Base-by-base conservation (phyloP, 2,888 invertebrate genomes). In the Dicyrtomina minuta region DNA sequence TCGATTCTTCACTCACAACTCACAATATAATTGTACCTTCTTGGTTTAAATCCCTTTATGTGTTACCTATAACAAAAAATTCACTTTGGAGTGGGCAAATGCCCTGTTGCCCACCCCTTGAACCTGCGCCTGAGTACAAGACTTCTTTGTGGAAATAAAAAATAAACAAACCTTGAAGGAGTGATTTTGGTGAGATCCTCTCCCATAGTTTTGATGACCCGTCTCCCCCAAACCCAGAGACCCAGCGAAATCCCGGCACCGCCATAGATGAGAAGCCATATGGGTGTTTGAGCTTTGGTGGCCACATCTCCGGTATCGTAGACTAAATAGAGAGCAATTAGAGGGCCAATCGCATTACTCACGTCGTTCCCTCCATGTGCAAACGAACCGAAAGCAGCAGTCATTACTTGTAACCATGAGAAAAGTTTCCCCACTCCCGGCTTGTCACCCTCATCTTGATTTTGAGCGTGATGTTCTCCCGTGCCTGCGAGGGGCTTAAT, bases 281-380 rank as follows among this genome's bases (percentile, higher is more conserved):
- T 83, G 0, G 98, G 97, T 1, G 96, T 96, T 81, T 92, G 90
- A 0, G 92, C 89, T 33, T 72, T 68, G 75, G 88, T 88, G 80
- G 93, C 92, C 0, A 91, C 92, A 2, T 88, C 87, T 26, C 93
- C 94, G 80, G 93, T 92, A 2, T 88, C 87, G 81, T 91, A 95
- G 76, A 97, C 90, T 81, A 95, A 86, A 91, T 94, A 97, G 6
- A 99, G 84, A 0, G 94, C 95, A 72, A 98, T 93, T 66, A 99
- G 85, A 0, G 99, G 99, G 2, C 98, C 98, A 80, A 99, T 97
- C 1, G 98, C 96, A 83, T 99, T 99, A 83, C 96, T 92, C 73
- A 99, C 98, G 83, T 99, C 98, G 81, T 99, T 99, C 33, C 97
- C 98, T 39, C 98, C 99, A 80, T 99, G 99, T 20, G 98, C 99